Evolutionary conservation across 2,797 vertebrate species (phyloP), one percentile per base, ranked within the genome.

Genomic region (Alosa sapidissima): DNA sequence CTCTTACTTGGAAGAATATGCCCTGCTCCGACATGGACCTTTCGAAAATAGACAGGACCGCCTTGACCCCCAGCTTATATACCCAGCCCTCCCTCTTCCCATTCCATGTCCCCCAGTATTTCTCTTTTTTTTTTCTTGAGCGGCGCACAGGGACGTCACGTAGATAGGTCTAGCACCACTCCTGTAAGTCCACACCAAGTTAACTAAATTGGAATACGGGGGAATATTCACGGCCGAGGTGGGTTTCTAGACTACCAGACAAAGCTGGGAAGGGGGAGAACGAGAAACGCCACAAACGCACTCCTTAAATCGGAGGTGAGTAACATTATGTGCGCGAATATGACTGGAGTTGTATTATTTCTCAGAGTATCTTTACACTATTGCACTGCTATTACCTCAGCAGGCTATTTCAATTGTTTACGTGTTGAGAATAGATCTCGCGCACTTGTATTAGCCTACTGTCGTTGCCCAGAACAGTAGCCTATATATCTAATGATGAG

Each of bases 11-110:
- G 87, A 89, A 90, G 89, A 90, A 92, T 90, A 90, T 89, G 92
- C 86, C 88, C 83, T 83, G 90, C 28, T 87, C 90, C 88, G 88
- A 92, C 88, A 87, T 88, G 88, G 92, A 89, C 88, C 51, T 86
- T 89, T 94, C 94, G 86, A 95, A 96, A 96, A 96, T 95, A 95
- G 94, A 92, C 85, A 48, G 82, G 84, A 88, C 86, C 84, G 83
- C 86, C 86, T 87, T 88, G 85, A 87, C 86, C 88, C 85, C 21
- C 60, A 52, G 49, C 72, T 60, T 41, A 81, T 84, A 19, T 75
- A 47, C 45, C 65, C 72, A 78, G 36, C 72, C 72, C 72, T 47
- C 72, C 72, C 72, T 62, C 49, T 24, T n/a, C 82, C 41, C 65
- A 28, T 49, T 9, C 89, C 85, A 81, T 86, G 48, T 85, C 52